Base-by-base conservation (phyloP, 1,140 invertebrate species). In the Drosophila bifasciata region DNA sequence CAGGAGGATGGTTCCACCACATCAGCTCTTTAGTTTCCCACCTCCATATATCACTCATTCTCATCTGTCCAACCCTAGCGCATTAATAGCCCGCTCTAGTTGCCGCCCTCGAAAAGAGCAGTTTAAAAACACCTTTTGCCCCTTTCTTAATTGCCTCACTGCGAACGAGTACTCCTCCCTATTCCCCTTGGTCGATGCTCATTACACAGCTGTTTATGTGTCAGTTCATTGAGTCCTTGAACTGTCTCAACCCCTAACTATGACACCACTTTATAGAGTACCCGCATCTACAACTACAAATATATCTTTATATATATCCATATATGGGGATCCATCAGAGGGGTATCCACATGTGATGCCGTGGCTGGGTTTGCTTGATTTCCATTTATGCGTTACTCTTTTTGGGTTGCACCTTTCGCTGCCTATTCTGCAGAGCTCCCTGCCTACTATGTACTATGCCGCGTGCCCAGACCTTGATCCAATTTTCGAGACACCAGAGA, bases 351-450 rank as follows among this genome's bases (percentile, higher is more conserved):
- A 80, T 79, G 53, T 78, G 75, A 77, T 44, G 72, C 53, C 48
- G 41, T 43, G 69, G 43, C 71, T 53, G 61, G 61, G n/a, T n/a
- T n/a, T n/a, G n/a, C n/a, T n/a, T n/a, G n/a, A n/a, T 25, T 56
- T 45, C 60, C 79, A 86, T 75, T 86, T 80, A 63, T 76, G 79
- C 71, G 81, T 75, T 79, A 60, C 83, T 86, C 74, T 72, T 75
- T 64, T 41, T 25, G 59, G 44, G 50, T 49, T 72, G 71, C 80
- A 78, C 68, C 67, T 68, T 69, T 48, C 40, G 16, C 46, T 70
- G 51, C 57, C 64, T 78, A 71, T 53, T 45, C 44, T 23, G 49
- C 36, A 57, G 46, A 17, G 46, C n/a, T n/a, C n/a, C n/a, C n/a
- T n/a, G n/a, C n/a, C n/a, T n/a, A n/a, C n/a, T n/a, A n/a, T n/a